Base-by-base conservation (phyloP, 37 sponge, comb jelly and placozoan species). In the Cladorhizidae sp. region DNA sequence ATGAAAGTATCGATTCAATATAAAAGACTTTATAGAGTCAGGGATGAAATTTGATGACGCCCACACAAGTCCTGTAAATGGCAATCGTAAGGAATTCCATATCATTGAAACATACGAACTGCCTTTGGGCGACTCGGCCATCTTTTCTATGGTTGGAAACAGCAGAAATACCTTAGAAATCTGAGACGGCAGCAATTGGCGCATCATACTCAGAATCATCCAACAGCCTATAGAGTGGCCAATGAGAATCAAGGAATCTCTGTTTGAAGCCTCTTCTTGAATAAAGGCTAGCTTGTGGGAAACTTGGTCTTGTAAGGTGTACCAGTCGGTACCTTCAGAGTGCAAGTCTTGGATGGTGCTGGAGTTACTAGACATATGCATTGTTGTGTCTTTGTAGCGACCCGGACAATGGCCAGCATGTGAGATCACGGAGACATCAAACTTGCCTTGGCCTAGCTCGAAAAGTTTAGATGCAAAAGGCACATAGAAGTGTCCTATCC, bases 171-270 rank as follows among this genome's bases (percentile, higher is more conserved):
- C 64, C 42, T 90, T 86, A 7, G 64, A 77, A 7, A 93, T 87
- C 39, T 70, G 37, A 1, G 58, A 74, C 21, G 80, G 73, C 0
- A 64, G 71, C 0, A 93, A 20, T 39, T 52, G 20, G 1, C 80
- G 65, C 58, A 90, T 25, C 91, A 93, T 90, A 38, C 86, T 73
- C 78, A 86, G 63, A 14, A 84, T 73, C 73, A 93, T 83, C 67
- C 89, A 87, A 55, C 85, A 89, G n/a, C 94, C 94, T 58, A 93
- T 90, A 51, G 94, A 93, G 55, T 93, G 94, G 0, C 94, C 94
- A 28, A 93, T 75, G 38, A 93, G 87, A 41, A 73, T 70, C 0
- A 93, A 22, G 0, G 83, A 26, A 1, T 86, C 72, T 42, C 40
- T 63, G 43, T 63, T 18, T 0, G 42, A 62, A 3, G 80, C 80